Evolutionary conservation across 2,113 vertebrate species (phyloP).

Genomic region (Tragelaphus imberbis): DNA sequence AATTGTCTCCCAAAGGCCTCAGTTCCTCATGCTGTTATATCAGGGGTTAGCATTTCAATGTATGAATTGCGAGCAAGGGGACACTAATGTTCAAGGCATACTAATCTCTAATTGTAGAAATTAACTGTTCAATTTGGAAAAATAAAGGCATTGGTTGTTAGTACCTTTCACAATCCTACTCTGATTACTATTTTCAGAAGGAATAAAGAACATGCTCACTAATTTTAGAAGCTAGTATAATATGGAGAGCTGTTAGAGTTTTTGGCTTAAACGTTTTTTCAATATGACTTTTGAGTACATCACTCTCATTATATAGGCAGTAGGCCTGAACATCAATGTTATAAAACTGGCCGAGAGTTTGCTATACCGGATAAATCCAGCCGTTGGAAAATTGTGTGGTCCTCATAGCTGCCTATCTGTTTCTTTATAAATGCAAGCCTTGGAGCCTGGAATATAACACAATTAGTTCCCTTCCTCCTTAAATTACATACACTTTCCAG

Average conservation of each 20-base stretch:
- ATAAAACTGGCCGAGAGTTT: neutral
- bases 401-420: neutral
- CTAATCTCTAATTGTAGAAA: neutral
- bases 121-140: neutral
- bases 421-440: neutral
- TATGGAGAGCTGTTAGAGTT: neutral
- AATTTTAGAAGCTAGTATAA: neutral
- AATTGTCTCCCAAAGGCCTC: neutral
- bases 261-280: neutral
- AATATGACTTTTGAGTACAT: neutral
- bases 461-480: neutral
- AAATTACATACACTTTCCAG: neutral
- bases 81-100: neutral
- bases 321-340: neutral
- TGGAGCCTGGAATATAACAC: neutral
- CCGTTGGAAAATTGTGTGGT: neutral
- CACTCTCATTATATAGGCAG: neutral
- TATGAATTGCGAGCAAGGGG: neutral
- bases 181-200: neutral
- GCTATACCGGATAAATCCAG: neutral
- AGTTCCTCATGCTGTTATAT: neutral
- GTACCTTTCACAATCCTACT: neutral
- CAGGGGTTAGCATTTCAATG: neutral
- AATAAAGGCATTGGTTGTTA: neutral
- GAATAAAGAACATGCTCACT: neutral